Evolutionary conservation across 2,888 invertebrate genomes (phyloP).

Genomic region (Callyntrura guangdongensis): DNA sequence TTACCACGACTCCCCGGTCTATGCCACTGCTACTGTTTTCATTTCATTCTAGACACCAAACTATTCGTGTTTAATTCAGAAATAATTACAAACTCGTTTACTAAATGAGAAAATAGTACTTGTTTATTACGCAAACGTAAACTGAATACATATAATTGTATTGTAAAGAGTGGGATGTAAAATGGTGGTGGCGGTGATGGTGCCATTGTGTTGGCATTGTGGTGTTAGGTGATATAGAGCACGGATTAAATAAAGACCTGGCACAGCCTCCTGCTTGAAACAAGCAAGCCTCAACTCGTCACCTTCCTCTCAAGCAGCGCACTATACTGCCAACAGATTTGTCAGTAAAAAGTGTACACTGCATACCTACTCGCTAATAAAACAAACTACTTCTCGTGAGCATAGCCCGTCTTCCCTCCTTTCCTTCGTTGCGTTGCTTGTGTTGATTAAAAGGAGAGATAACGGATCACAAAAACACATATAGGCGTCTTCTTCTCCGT

Average conservation of each 20-base stretch:
- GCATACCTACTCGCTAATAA: constrained; percentile 30
- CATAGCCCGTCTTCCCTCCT: background rate
- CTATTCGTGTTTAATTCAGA: too few species aligned
- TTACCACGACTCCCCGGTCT: constrained; percentile 11
- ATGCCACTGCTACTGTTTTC: too few species aligned
- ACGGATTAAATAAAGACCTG: constrained; percentile 24
- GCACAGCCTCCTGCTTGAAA: constrained; percentile 40
- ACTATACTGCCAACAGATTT: constrained; percentile 46
- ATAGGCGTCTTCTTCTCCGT: constrained; percentile 61
- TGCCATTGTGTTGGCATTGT: constrained; percentile 6
- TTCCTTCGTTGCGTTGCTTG: background rate
- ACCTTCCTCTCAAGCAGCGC: too few species aligned
- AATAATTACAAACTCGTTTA: too few species aligned
- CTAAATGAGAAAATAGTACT: too few species aligned
- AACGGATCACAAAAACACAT: constrained; percentile 71
- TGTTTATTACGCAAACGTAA: too few species aligned
- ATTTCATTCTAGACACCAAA: too few species aligned
- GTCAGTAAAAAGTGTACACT: constrained; percentile 34
- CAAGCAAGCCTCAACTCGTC: background rate
- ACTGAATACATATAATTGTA: too few species aligned
- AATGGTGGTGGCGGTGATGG: too few species aligned
- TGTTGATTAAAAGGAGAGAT: constrained; percentile 67
- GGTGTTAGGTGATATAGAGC: constrained; percentile 37
- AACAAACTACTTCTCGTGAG: background rate
- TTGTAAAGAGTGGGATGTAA: too few species aligned